Evolutionary conservation across 2,888 invertebrate species (phyloP).

Genomic region (Diarsia mendica): DNA sequence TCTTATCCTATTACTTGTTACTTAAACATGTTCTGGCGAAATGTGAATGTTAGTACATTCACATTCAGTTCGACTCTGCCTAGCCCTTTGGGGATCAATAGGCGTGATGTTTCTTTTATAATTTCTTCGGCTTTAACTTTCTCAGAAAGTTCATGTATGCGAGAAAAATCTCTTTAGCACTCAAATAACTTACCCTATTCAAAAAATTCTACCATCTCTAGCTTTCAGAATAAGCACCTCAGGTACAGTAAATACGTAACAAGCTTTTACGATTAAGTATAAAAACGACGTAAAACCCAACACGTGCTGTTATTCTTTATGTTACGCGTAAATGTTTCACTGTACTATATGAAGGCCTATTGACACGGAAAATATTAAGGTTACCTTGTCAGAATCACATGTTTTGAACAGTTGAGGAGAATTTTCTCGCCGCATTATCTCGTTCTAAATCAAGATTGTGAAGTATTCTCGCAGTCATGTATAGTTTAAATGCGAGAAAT

Average conservation of each 20-base stretch:
- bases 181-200: conserved; percentile 3
- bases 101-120: too few relatives aligned
- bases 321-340: conserved; percentile 67
- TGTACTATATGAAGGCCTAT: conserved; percentile 48
- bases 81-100: too few relatives aligned
- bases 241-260: conserved; percentile 66
- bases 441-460: not conserved
- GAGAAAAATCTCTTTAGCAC: not conserved
- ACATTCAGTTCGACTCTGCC: too few relatives aligned
- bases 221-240: conserved; percentile 18
- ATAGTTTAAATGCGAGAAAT: not conserved
- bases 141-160: not conserved
- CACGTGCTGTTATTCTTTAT: conserved; percentile 73
- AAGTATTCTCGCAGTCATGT: not conserved
- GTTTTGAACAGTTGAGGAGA: not conserved
- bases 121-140: not conserved
- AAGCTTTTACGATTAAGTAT: conserved; percentile 75
- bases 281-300: conserved; percentile 73
- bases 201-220: not conserved
- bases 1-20: too few relatives aligned
- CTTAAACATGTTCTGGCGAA: too few relatives aligned
- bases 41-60: too few relatives aligned
- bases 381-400: not conserved
- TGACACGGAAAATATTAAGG: conserved; percentile 57
- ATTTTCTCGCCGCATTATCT: conserved; percentile 2